phyloP scores from a whole-genome alignment of 2,888 invertebrate species.

The Lithophane ornitopus region DNA sequence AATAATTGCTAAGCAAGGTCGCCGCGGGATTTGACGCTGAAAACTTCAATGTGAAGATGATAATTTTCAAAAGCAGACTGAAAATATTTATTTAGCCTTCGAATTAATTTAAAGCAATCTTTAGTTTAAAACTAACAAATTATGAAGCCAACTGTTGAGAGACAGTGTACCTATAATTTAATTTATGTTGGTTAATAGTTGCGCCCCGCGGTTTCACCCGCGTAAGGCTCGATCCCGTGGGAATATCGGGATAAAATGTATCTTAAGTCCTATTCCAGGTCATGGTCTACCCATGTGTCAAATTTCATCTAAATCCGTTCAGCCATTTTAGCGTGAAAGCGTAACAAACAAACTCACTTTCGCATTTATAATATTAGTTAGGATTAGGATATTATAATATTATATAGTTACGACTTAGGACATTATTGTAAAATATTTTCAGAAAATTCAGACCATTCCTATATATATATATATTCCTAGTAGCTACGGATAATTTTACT shows the following conservation, averaged over 20 bases:
- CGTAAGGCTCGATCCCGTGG: too few relatives aligned
- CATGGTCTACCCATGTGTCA: too few relatives aligned
- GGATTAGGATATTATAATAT: too few relatives aligned
- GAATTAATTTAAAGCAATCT: conserved; percentile 29
- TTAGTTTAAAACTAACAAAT: conserved; percentile 37
- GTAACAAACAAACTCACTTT: too few relatives aligned
- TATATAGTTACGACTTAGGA: too few relatives aligned
- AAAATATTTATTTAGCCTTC: conserved; percentile 44
- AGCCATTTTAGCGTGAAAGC: too few relatives aligned
- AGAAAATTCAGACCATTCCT: not conserved
- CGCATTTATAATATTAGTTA: too few relatives aligned
- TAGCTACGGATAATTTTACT: conserved; percentile 59
- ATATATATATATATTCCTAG: too few relatives aligned
- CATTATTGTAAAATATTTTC: not conserved
- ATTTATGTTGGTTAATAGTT: not conserved
- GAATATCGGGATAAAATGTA: too few relatives aligned
- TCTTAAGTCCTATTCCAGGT: too few relatives aligned
- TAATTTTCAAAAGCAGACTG: conserved; percentile 26
- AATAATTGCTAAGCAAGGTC: conserved; percentile 67
- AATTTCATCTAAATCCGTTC: too few relatives aligned
- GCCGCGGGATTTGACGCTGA: conserved; percentile 35
- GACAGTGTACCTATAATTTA: not conserved
- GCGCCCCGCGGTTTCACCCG: too few relatives aligned
- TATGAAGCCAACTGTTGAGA: conserved; percentile 11
- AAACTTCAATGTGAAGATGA: conserved; percentile 44